phyloP scores from a whole-genome alignment of 2,888 invertebrate species.

The Chrysomela aeneicollis region DNA sequence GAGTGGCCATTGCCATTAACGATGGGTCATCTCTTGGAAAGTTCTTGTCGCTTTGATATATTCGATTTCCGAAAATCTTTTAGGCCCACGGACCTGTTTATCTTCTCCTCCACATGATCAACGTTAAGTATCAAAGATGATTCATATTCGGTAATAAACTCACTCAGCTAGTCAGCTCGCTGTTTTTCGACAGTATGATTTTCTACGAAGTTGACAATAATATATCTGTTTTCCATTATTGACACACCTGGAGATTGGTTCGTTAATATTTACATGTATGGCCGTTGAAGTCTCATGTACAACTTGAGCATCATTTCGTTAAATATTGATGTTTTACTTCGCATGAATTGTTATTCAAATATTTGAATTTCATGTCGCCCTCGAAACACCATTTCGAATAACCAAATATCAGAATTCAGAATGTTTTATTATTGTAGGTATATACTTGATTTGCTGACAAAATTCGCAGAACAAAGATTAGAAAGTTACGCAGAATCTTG shows the following conservation, averaged over 20 bases:
- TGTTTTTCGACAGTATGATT: not conserved
- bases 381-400: not conserved
- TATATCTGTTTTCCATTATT: not conserved
- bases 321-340: not conserved
- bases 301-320: not conserved
- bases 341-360: not conserved
- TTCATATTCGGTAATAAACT: not conserved
- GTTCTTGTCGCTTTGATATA: not conserved
- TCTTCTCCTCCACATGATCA: not conserved
- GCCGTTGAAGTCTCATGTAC: not conserved
- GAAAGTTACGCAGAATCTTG: constrained; percentile 9
- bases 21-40: not conserved
- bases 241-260: not conserved
- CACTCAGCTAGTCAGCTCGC: no score
- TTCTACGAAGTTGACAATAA: not conserved
- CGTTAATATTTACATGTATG: not conserved
- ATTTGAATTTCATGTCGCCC: not conserved
- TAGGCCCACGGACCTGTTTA: not conserved
- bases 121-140: not conserved
- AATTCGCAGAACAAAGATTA: constrained; percentile 8
- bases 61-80: not conserved
- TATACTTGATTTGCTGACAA: not conserved
- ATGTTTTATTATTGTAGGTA: not conserved
- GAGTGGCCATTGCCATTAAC: not conserved
- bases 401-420: not conserved